Evolutionary conservation across 2,888 invertebrate genomes (phyloP), one percentile per base, ranked within the genome.

Genomic region (Schizaphis graminum): DNA sequence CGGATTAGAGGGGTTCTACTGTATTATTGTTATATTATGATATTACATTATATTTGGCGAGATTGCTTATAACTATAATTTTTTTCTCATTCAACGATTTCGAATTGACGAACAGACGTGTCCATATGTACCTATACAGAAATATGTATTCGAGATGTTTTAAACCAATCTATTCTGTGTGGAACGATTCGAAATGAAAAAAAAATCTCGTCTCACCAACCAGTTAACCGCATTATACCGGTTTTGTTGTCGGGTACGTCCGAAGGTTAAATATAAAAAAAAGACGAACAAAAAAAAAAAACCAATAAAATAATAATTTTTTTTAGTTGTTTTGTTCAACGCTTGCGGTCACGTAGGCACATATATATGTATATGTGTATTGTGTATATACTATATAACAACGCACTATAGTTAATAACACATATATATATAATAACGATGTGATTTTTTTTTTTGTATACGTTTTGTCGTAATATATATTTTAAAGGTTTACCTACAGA

Each of bases 171-270:
- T 90, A 90, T 93, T 93, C 49, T 47, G 90, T 61, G 93, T 89
- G 89, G 93, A 93, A 84, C 77, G 89, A 89, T 93, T 89, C 41
- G 57, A 47, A 85, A 93, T 44, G 57, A 47, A 85, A 93, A 87
- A 91, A 93, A 93, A 85, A 90, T 93, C 93, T 90, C 57, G 84
- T 89, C 93, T 93, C 93, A 93, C 93, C 93, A 93, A 93, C 93
- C 93, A 93, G 93, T 93, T 85, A 90, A 93, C 93, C 93, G 93
- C 93, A 93, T 93, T 88, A 93, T 93, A 93, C 93, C 93, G 93
- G 93, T 93, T 93, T 93, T 85, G n/a, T 67, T 67, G 67, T 67
- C 67, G 67, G 67, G 49, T 61, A 67, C 41, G 26, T 86, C n/a
- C 87, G 92, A 92, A 92, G 91, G 91, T 92, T 86, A 91, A 35